Evolutionary conservation across 2,113 vertebrate genomes (phyloP).

Genomic region (Tragelaphus strepsiceros): DNA sequence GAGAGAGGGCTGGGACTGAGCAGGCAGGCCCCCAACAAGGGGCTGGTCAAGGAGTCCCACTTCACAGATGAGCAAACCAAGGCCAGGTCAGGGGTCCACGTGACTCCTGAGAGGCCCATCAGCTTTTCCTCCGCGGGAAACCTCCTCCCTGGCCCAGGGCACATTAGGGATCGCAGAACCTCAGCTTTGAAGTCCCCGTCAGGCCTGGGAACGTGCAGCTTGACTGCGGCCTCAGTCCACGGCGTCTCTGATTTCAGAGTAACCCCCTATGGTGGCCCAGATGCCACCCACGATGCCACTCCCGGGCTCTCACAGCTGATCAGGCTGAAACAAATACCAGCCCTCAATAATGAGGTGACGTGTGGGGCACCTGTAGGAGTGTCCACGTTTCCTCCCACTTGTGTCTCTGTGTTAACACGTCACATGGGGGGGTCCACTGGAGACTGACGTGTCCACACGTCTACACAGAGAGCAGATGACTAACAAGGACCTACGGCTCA

Average conservation of each 20-base stretch:
- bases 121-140: accelerated
- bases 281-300: accelerated
- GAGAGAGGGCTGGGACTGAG: neutral
- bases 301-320: accelerated
- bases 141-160: neutral
- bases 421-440: neutral
- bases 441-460: neutral
- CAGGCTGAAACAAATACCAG: accelerated
- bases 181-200: neutral
- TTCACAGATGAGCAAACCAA: neutral
- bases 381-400: accelerated
- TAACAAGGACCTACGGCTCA: accelerated
- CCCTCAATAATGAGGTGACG: accelerated
- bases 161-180: too few relatives aligned
- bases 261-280: accelerated
- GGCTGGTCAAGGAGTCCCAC: neutral
- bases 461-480: accelerated
- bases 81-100: neutral
- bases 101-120: neutral
- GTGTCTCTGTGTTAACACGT: accelerated
- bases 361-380: accelerated
- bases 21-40: neutral
- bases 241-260: neutral
- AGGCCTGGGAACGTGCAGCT: accelerated
- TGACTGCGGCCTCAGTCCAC: accelerated